phyloP scores from a whole-genome alignment of 2,797 vertebrate species.

The Mus caroli region DNA sequence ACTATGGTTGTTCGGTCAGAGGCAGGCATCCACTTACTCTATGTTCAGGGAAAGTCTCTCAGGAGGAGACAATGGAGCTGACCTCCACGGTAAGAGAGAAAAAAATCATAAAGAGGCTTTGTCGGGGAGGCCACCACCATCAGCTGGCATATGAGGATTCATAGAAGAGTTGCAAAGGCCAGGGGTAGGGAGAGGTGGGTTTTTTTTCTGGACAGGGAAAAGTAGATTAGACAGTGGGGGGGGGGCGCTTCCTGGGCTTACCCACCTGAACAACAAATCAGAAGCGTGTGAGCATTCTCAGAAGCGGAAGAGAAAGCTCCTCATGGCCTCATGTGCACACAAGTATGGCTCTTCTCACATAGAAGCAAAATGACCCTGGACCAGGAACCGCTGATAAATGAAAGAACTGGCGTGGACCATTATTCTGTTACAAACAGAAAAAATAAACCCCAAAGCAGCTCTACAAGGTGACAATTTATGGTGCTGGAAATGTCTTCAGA shows the following conservation, averaged over 20 bases:
- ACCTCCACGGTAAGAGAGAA: not conserved
- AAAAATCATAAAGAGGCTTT: not conserved
- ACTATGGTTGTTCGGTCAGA: not conserved
- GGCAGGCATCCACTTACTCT: not conserved
- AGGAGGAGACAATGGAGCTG: not conserved
- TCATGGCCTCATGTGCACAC: not conserved
- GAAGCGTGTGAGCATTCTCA: not conserved
- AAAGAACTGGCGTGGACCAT: constrained; percentile 43
- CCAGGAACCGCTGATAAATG: constrained; percentile 66
- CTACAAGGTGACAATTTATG: constrained; percentile 64
- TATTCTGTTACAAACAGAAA: constrained; percentile 79
- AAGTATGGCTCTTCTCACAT: constrained; percentile 61
- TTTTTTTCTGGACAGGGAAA: not conserved
- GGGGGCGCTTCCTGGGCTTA: not conserved
- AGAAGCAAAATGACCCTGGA: constrained; percentile 49
- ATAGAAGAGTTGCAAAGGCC: not conserved
- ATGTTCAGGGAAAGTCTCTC: not conserved
- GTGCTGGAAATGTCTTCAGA: constrained; percentile 77
- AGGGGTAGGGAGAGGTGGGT: not conserved
- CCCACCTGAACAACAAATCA: not conserved
- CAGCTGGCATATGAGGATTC: rapidly evolving
- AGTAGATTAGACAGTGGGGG: not conserved
- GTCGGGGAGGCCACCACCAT: not conserved
- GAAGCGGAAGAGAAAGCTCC: constrained; percentile 16
- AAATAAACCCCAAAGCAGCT: constrained; percentile 78